Base-by-base conservation (phyloP, 1,140 invertebrate species). In the Brachionus rotundiformis region DNA sequence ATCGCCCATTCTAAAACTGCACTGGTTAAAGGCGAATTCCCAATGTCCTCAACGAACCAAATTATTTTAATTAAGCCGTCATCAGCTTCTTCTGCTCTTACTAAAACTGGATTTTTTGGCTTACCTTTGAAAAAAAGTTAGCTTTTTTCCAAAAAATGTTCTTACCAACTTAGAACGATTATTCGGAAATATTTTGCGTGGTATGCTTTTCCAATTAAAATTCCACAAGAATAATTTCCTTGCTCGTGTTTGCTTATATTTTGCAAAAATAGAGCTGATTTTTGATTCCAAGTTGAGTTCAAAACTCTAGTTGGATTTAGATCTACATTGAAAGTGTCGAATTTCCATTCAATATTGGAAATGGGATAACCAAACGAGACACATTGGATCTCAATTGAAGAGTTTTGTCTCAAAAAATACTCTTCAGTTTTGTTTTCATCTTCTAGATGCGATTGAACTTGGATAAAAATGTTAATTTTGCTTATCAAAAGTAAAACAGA, bases 41-140 rank as follows among this genome's bases (percentile, higher is more conserved):
- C 68, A 11, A 73, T 73, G 23, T 73, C 36, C 7, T 73, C 68
- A 39, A 73, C 27, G 36, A 44, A 73, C 68, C 68, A 73, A 10
- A 73, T 11, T 39, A 73, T 11, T 44, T 27, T 41, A 13, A 73
- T 73, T 1, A 73, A 25, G 36, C 19, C 39, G 13, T 44, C 23
- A 1, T 19, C n/a, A 29, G 25, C 4, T 25, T 19, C 19, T 73
- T 73, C 68, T 25, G n/a, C 36, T n/a, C 25, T 11, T 6, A 73
- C 10, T 27, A 73, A 19, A 6, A 27, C 7, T 10, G 68, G 68
- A 23, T 19, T 23, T 25, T 41, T 44, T 44, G 68, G 68, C 19
- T 68, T 68, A 16, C 29, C 63, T 68, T 23, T 16, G 1, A 36
- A 68, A 33, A 36, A 54, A 61, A 61, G 2, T 23, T 8, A 25